These are phyloP conservation scores for Actenoides lindsayi DNA, from an alignment of 2,113 vertebrate species.

Conservation along the genomic window DNA sequence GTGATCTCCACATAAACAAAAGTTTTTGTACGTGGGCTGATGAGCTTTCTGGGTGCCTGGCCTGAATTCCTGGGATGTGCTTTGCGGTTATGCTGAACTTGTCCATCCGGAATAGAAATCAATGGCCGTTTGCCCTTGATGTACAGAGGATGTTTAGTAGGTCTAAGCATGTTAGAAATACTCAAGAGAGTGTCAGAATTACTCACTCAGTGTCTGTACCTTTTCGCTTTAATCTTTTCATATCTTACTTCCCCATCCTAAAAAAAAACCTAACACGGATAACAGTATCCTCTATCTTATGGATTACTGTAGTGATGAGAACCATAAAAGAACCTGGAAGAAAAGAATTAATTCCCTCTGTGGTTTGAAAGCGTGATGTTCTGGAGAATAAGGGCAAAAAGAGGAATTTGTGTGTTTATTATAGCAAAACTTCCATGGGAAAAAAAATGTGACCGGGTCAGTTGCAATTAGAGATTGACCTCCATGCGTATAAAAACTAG, in stretches of 20 bases:
- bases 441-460: not conserved
- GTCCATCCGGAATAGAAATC: not conserved
- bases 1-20: not conserved
- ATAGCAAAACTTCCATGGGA: not conserved
- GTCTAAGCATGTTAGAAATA: not conserved
- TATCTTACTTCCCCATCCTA: not conserved
- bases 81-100: not conserved
- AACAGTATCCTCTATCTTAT: not conserved
- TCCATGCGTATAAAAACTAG: not conserved
- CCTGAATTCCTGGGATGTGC: not conserved
- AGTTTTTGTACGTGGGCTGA: fast-evolving
- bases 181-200: not conserved
- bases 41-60: not conserved
- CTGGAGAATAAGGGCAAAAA: not conserved
- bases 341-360: not conserved
- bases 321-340: not conserved
- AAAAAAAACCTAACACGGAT: not conserved
- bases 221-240: not conserved
- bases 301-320: not conserved
- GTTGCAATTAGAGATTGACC: not conserved
- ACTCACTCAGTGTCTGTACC: fast-evolving
- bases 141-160: not conserved
- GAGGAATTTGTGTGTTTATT: not conserved
- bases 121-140: not conserved
- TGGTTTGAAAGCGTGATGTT: not conserved